phyloP scores from a whole-genome alignment of 2,888 invertebrate species.

The Entomobrya multifasciata region DNA sequence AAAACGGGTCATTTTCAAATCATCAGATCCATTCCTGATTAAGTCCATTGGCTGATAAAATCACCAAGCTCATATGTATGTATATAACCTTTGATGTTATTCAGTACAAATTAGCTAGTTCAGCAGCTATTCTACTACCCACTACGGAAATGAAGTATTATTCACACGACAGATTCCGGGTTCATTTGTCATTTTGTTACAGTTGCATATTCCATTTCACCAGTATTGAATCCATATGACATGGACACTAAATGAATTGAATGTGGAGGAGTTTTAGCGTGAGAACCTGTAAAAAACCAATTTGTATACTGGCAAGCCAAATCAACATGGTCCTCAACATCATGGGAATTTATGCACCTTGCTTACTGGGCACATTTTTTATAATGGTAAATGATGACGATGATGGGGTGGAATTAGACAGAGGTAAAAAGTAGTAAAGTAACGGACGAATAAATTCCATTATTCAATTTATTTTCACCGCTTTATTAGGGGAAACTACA shows the following conservation, averaged over 20 bases:
- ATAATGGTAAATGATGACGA: background rate
- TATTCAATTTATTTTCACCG: slow-evolving; percentile 18
- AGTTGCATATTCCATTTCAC: slow-evolving; percentile 3
- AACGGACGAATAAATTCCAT: slow-evolving; percentile 41
- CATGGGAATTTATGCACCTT: slow-evolving; percentile 67
- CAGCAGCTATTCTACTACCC: too few relatives aligned
- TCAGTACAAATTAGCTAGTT: too few relatives aligned
- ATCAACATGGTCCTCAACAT: slow-evolving; percentile 17
- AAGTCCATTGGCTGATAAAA: background rate
- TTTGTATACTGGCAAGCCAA: slow-evolving; percentile 29
- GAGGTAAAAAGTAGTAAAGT: slow-evolving; percentile 3
- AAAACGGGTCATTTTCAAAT: slow-evolving; percentile 35
- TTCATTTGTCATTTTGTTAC: slow-evolving; percentile 41
- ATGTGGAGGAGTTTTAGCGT: slow-evolving; percentile 34
- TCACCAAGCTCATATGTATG: background rate
- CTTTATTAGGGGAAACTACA: slow-evolving; percentile 24
- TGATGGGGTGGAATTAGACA: slow-evolving; percentile 23
- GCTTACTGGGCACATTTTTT: slow-evolving; percentile 44
- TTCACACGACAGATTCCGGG: slow-evolving; percentile 18
- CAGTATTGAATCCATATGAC: too few relatives aligned
- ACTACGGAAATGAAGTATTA: slow-evolving; percentile 34
- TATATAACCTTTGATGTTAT: too few relatives aligned
- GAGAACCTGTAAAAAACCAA: slow-evolving; percentile 41
- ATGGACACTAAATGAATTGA: background rate
- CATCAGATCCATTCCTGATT: background rate